Base-by-base conservation (phyloP, 2,888 invertebrate genomes). In the Anarsia innoxiella region DNA sequence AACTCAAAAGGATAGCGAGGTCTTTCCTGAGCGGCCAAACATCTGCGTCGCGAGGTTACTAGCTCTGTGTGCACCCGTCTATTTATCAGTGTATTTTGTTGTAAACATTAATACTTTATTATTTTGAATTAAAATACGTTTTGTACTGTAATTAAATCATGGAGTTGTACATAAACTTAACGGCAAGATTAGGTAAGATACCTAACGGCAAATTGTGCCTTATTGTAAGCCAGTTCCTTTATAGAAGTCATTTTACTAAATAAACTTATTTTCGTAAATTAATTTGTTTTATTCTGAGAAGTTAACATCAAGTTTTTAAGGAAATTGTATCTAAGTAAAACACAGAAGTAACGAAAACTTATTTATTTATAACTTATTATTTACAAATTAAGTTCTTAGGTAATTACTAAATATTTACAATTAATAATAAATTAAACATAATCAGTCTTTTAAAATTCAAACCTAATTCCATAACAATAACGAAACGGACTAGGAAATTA, bases 191-290 rank as follows among this genome's bases (percentile, higher is more conserved):
- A 5, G 8, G 3, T 19, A 3, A 19, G 4, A 19, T 5, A 19
- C 19, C 19, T 8, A 19, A 5, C 19, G 65, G 62, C 65, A 46
- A 40, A 37, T 9, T 48, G 69, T 76, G 75, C 77, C 77, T 76
- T 74, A 63, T 44, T 51, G 29, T 70, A 72, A 69, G 69, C 51
- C 53, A 67, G 66, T 70, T 72, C 67, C 66, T 70, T 69, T 57
- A 50, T 56, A n/a, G n/a, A 11, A 77, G 76, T 74, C 71, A 76
- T 69, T 73, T 70, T 66, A 65, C 60, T 61, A 64, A 75, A 59
- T 65, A 68, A 66, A 71, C 49, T 38, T 72, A 69, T 75, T 77
- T 72, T 73, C 52, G 62, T 59, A 62, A 44, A 45, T 42, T 9
- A 26, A 38, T 33, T 27, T 19, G 26, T 52, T 52, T 55, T 49